Evolutionary conservation across 2,797 vertebrate species (phyloP).

Genomic region (Oreochromis grahami): DNA sequence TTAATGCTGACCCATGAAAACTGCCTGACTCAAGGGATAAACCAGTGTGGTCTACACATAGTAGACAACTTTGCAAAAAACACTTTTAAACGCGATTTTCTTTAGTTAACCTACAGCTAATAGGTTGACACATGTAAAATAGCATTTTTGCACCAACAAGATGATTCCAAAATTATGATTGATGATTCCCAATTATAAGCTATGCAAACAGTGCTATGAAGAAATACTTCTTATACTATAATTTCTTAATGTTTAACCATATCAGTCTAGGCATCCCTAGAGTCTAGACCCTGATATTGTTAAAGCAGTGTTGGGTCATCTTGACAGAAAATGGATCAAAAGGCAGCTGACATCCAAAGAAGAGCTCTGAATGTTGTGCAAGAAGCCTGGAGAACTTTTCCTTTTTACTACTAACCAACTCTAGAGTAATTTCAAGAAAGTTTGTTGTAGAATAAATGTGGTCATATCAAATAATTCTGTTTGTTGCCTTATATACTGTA

Average conservation of each 20-base stretch:
- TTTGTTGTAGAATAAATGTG: too few relatives aligned
- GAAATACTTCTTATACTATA: background rate
- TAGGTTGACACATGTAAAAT: background rate
- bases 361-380: background rate
- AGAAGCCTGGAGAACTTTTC: background rate
- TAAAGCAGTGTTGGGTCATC: background rate
- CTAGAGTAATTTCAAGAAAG: too few relatives aligned
- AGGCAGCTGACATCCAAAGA: background rate
- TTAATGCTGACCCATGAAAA: background rate
- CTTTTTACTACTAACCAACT: too few relatives aligned
- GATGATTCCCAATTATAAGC: background rate
- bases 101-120: background rate
- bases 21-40: background rate
- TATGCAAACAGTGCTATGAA: background rate
- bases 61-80: background rate
- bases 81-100: rapidly evolving
- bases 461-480: too few relatives aligned
- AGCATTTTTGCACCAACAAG: background rate
- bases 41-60: background rate
- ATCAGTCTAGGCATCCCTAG: background rate
- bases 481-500: background rate
- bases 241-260: background rate
- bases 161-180: background rate
- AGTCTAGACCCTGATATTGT: background rate
- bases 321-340: background rate